Evolutionary conservation across 2,113 vertebrate species (phyloP).

Genomic region (Collichthys lucidus): DNA sequence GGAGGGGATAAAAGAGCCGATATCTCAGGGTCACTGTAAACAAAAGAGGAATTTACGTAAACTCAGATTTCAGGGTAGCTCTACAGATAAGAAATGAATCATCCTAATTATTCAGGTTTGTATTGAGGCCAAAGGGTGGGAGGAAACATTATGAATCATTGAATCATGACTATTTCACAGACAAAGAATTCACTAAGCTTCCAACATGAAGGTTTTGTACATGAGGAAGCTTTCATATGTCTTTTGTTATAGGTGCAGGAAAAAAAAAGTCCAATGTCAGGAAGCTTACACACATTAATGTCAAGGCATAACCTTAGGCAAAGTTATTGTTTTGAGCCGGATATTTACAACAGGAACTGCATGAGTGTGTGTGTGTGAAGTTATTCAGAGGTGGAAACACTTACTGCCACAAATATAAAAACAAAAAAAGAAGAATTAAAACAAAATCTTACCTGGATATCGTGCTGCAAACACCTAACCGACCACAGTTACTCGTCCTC

Average conservation of each 20-base stretch:
- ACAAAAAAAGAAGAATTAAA: neutral
- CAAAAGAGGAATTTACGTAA: slow-evolving; percentile 43
- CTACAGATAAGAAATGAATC: slow-evolving; percentile 12
- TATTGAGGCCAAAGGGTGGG: slow-evolving; percentile 2
- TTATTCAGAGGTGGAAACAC: neutral
- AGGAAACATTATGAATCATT: neutral
- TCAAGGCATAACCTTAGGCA: neutral
- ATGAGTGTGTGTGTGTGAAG: neutral
- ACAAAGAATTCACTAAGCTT: neutral
- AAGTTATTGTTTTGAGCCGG: neutral
- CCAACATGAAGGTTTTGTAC: neutral
- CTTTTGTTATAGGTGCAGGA: too few species aligned
- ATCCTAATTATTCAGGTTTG: neutral
- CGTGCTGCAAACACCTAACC: neutral
- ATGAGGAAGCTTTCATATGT: neutral
- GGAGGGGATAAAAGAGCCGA: slow-evolving; percentile 48
- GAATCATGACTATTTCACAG: neutral
- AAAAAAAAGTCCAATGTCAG: too few species aligned
- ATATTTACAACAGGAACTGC: slow-evolving; percentile 2
- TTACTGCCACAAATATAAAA: neutral
- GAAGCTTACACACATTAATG: neutral
- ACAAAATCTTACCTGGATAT: slow-evolving; percentile 62
- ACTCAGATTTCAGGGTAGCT: slow-evolving; percentile 20
- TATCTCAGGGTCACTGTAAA: slow-evolving; percentile 58
- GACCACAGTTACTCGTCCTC: neutral